Conservation (phyloP, 2,797 vertebrate genomes). For the Crotalus adamanteus region DNA sequence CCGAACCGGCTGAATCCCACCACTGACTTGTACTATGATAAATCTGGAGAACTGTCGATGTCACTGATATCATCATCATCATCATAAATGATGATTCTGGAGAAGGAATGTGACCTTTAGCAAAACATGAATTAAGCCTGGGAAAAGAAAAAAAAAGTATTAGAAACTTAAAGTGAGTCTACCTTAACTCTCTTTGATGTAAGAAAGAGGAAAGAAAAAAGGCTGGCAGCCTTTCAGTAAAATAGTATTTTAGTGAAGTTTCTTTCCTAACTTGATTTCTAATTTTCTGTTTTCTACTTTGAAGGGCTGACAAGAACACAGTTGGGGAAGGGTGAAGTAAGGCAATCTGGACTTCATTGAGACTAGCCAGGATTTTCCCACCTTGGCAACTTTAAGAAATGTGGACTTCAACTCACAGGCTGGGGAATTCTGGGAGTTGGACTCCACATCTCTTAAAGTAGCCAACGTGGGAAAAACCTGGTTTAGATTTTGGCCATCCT, state of each 20-base stretch:
- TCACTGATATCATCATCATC: too few relatives aligned
- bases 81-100: background rate
- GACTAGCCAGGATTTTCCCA: background rate
- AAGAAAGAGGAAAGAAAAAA: background rate
- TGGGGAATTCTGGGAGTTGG: too few relatives aligned
- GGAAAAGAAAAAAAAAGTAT: background rate
- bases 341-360: background rate
- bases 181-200: background rate
- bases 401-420: background rate
- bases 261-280: background rate
- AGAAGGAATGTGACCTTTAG: background rate
- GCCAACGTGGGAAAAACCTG: background rate
- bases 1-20: too few relatives aligned
- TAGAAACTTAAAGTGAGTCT: background rate
- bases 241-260: background rate
- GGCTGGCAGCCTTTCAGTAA: background rate
- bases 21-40: background rate
- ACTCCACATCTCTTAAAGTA: background rate
- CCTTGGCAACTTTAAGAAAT: background rate
- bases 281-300: background rate
- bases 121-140: background rate
- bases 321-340: background rate
- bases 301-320: background rate
- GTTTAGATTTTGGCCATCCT: background rate
- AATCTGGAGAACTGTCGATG: background rate